Percentiles rank a stretch among this genome's conserved stretches.
These are phyloP conservation scores for Trichosurus vulpecula DNA, from an alignment of 2,797 vertebrate genomes.

Conservation along the genomic window DNA sequence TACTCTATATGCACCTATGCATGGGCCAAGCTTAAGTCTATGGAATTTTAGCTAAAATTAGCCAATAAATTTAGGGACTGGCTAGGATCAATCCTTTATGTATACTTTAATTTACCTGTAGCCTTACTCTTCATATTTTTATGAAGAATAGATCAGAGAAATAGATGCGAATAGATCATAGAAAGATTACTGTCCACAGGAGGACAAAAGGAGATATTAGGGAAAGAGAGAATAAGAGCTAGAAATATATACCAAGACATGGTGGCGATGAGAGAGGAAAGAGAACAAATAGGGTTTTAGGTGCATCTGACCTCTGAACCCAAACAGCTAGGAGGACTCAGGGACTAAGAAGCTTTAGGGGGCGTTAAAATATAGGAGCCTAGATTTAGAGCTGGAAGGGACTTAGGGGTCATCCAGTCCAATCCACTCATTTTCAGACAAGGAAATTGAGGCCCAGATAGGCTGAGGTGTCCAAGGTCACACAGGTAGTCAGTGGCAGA, in stretches of 20 bases:
- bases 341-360: background rate
- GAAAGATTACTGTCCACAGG: background rate
- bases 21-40: background rate
- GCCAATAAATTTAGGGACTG: background rate
- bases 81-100: background rate
- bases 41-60: background rate
- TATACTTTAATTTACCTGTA: background rate
- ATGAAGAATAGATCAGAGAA: too few species aligned
- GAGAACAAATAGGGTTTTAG: background rate
- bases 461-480: background rate
- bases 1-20: too few species aligned
- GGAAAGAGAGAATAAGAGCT: background rate
- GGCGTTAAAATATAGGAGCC: background rate
- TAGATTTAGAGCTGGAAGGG: background rate
- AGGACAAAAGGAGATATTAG: too few species aligned
- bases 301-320: background rate
- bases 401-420: background rate
- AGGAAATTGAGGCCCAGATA: background rate
- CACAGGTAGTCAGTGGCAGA: background rate
- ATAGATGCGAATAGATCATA: background rate
- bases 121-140: background rate
- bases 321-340: background rate
- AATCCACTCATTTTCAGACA: background rate
- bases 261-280: background rate
- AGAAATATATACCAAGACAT: background rate